Conservation (phyloP, 2,888 invertebrate species). For the Ornithoptera alexandrae region DNA sequence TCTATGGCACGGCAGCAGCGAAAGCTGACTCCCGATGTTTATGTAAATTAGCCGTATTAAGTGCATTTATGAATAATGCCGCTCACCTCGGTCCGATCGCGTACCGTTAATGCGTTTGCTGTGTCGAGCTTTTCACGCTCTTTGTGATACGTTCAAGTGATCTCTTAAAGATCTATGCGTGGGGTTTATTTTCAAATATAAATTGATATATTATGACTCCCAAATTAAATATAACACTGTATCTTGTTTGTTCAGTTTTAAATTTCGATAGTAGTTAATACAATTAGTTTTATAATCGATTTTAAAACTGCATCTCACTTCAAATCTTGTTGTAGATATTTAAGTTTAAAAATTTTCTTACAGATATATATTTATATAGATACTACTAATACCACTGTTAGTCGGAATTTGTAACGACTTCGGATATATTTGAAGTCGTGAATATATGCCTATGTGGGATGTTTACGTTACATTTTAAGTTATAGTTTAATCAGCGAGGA, state of each 20-base stretch:
- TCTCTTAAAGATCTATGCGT: background rate
- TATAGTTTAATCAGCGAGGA: too few relatives aligned
- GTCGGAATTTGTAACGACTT: too few relatives aligned
- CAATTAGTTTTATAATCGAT: too few relatives aligned
- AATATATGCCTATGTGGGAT: too few relatives aligned
- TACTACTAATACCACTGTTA: too few relatives aligned
- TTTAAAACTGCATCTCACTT: too few relatives aligned
- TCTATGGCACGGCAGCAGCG: conserved; percentile 36
- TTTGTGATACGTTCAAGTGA: conserved; percentile 2
- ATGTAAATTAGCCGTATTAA: conserved; percentile 39
- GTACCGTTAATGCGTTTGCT: conserved; percentile 28
- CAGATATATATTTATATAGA: too few relatives aligned
- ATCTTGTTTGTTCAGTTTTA: background rate
- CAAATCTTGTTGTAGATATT: too few relatives aligned
- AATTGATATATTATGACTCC: background rate
- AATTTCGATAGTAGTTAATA: too few relatives aligned
- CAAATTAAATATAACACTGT: background rate
- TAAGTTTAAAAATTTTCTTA: too few relatives aligned
- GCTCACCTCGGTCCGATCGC: conserved; percentile 6
- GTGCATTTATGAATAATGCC: conserved; percentile 30
- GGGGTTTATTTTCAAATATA: background rate
- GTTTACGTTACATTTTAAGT: too few relatives aligned
- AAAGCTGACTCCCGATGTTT: conserved; percentile 38
- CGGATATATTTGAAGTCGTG: too few relatives aligned
- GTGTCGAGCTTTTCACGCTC: conserved; percentile 15